Conservation (phyloP, 2,888 invertebrate species). For the Hemicrepidius hirtus region DNA sequence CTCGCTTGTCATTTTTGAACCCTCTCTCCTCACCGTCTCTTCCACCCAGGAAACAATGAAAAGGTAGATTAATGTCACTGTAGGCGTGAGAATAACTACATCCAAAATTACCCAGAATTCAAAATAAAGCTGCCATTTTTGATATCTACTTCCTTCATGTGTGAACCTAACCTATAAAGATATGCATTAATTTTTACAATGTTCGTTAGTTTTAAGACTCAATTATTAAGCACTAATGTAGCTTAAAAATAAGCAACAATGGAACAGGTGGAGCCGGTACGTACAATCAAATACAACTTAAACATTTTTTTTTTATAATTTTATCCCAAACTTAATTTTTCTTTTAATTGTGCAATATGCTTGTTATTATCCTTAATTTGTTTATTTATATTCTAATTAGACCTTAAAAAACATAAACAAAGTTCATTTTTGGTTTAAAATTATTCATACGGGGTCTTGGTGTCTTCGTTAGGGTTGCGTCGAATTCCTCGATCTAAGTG, state of each 20-base stretch:
- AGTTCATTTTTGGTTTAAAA: neutral
- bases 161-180: conserved; percentile 36
- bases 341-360: neutral
- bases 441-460: too few species aligned
- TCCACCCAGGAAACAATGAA: too few species aligned
- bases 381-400: neutral
- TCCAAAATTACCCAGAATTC: conserved; percentile 14
- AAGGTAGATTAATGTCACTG: too few species aligned
- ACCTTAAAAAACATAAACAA: too few species aligned
- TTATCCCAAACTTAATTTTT: too few species aligned
- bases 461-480: conserved; percentile 56
- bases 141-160: conserved; percentile 41
- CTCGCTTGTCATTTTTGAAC: too few species aligned
- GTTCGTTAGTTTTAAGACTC: conserved; percentile 30
- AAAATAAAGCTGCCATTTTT: conserved; percentile 25
- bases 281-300: neutral
- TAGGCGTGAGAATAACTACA: neutral
- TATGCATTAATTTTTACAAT: conserved; percentile 30
- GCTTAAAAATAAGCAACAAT: conserved; percentile 22
- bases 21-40: too few species aligned
- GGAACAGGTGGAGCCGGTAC: conserved; percentile 42
- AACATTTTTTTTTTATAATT: neutral
- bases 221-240: conserved; percentile 37
- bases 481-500: conserved; percentile 85
- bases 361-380: neutral